Evolutionary conservation across 2,888 invertebrate species (phyloP).

Genomic region (Camponotus fellah): DNA sequence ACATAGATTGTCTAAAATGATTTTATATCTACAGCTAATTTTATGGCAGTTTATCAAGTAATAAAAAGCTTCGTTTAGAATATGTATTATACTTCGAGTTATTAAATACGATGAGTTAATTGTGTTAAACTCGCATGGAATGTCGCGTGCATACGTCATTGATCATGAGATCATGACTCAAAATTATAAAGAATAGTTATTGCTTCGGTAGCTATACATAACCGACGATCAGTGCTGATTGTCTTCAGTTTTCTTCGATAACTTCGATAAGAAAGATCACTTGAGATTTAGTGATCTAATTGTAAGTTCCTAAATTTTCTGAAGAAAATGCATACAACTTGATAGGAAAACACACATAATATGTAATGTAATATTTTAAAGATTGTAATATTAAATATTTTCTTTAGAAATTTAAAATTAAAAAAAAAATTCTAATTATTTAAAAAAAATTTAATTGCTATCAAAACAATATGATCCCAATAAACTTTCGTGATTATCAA

Average conservation of each 20-base stretch:
- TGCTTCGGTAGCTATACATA: background rate
- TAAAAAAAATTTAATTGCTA: background rate
- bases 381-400: background rate
- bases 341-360: background rate
- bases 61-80: conserved; percentile 5
- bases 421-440: conserved; percentile 12
- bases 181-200: conserved; percentile 30
- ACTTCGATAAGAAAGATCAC: background rate
- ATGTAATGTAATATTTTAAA: background rate
- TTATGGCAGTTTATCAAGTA: background rate
- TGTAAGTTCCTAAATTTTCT: background rate
- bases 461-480: background rate
- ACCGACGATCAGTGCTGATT: background rate
- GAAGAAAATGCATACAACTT: background rate
- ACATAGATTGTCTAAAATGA: too few relatives aligned
- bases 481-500: background rate
- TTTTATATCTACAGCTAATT: background rate
- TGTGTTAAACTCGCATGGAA: conserved; percentile 66
- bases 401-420: background rate
- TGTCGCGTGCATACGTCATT: conserved; percentile 58
- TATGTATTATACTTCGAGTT: background rate
- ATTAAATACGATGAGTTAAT: conserved; percentile 65
- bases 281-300: background rate
- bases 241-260: background rate
- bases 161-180: conserved; percentile 44